phyloP scores from a whole-genome alignment of 2,888 invertebrate genomes.

The Caenorhabditis sinica region DNA sequence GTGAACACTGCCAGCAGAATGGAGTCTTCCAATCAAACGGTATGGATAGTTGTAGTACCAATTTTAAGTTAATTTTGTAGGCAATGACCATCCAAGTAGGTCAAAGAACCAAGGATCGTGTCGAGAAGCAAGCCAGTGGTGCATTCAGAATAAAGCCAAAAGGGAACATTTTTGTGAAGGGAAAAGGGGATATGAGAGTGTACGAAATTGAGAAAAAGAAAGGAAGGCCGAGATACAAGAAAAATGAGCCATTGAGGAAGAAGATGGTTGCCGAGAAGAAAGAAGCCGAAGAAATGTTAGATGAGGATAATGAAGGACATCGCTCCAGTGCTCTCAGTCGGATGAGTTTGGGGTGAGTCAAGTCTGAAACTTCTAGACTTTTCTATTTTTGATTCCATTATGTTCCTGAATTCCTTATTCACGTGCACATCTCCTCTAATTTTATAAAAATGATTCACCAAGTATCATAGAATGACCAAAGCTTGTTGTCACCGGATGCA shows the following conservation, averaged over 20 bases:
- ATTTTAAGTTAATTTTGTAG: slow-evolving; percentile 22
- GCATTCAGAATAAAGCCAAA: slow-evolving; percentile 56
- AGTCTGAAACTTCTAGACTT: background rate
- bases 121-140: slow-evolving; percentile 71
- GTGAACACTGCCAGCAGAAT: slow-evolving; percentile 78
- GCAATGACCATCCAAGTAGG: slow-evolving; percentile 76
- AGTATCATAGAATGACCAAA: slow-evolving; percentile 9
- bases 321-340: slow-evolving; percentile 65
- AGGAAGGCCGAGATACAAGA: slow-evolving; percentile 56
- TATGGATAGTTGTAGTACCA: slow-evolving; percentile 14
- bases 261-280: slow-evolving; percentile 55
- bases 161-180: slow-evolving; percentile 57
- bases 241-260: slow-evolving; percentile 56
- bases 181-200: slow-evolving; percentile 59
- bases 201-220: slow-evolving; percentile 62
- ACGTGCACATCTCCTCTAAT: background rate
- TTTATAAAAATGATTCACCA: slow-evolving; percentile 28
- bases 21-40: slow-evolving; percentile 76
- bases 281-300: slow-evolving; percentile 58
- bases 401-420: background rate
- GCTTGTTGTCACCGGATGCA: slow-evolving; percentile 51
- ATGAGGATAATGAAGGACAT: slow-evolving; percentile 61
- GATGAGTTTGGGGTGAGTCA: slow-evolving; percentile 67
- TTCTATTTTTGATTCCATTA: background rate
- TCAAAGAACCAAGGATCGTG: slow-evolving; percentile 68